phyloP scores from a whole-genome alignment of 2,888 invertebrate genomes.

The Campaea margaritaria region DNA sequence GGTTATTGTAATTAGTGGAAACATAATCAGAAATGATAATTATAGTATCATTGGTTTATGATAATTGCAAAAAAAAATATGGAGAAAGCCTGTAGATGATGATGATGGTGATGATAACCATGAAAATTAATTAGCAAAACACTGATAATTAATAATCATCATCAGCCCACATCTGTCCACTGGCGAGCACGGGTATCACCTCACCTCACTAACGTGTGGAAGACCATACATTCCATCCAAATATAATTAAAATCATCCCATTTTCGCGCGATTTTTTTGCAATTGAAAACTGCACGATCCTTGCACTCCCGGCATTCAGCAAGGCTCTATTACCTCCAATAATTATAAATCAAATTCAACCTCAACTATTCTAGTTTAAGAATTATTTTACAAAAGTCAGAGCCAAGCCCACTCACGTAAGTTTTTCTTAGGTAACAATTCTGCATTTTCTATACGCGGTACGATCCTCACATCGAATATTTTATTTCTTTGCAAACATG shows the following conservation, averaged over 20 bases:
- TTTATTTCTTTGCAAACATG: slow-evolving; percentile 23
- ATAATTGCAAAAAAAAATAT: too few species aligned
- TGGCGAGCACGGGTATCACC: too few species aligned
- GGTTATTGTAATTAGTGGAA: too few species aligned
- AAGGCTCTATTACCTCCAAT: slow-evolving; percentile 60
- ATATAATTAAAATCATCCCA: slow-evolving; percentile 42
- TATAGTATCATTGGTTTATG: too few species aligned
- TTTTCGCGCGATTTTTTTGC: slow-evolving; percentile 66
- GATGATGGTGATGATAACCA: too few species aligned
- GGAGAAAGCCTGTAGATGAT: too few species aligned
- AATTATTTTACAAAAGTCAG: background rate
- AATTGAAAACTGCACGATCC: slow-evolving; percentile 68
- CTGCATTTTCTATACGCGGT: slow-evolving; percentile 53
- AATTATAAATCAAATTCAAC: background rate
- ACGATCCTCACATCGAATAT: slow-evolving; percentile 51
- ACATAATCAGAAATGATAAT: too few species aligned
- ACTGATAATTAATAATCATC: too few species aligned
- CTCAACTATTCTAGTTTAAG: background rate
- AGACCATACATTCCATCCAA: too few species aligned
- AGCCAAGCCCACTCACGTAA: slow-evolving; percentile 42
- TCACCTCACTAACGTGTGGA: too few species aligned
- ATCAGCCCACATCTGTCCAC: too few species aligned
- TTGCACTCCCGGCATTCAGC: slow-evolving; percentile 65
- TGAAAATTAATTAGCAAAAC: too few species aligned
- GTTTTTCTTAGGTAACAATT: slow-evolving; percentile 67